Evolutionary conservation across 2,888 invertebrate species (phyloP).

Genomic region (Panorpa germanica): DNA sequence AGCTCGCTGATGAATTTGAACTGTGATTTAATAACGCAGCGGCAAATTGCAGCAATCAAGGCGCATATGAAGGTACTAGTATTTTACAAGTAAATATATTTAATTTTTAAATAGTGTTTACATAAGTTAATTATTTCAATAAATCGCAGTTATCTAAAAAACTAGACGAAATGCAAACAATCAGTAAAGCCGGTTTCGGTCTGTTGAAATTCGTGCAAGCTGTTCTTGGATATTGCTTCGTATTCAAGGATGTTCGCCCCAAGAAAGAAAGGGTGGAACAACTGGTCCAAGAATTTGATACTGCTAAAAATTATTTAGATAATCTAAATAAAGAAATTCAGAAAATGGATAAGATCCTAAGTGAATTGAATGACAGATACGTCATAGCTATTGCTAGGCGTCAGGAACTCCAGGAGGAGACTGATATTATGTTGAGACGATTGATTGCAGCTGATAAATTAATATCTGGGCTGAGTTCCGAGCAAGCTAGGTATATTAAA

Average conservation of each 20-base stretch:
- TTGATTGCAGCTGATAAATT: constrained; percentile 73
- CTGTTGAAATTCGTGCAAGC: constrained; percentile 71
- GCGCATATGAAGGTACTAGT: constrained; percentile 43
- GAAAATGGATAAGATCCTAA: constrained; percentile 48
- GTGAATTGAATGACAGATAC: constrained; percentile 52
- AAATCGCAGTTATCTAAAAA: constrained; percentile 32
- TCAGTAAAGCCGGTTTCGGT: constrained; percentile 75
- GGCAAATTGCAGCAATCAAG: constrained; percentile 49
- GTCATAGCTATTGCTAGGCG: constrained; percentile 44
- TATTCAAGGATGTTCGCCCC: constrained; percentile 69
- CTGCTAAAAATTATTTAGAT: constrained; percentile 37
- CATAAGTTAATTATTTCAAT: constrained; percentile 10
- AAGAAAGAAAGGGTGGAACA: constrained; percentile 68
- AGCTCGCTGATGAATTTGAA: constrained; percentile 70
- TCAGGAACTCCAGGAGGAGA: constrained; percentile 58
- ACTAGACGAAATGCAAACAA: constrained; percentile 63
- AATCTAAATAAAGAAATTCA: constrained; percentile 57
- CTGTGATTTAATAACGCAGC: constrained; percentile 51
- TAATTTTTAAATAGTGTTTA: background rate
- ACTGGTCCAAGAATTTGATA: constrained; percentile 51
- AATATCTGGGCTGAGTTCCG: constrained; percentile 70
- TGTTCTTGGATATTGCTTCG: constrained; percentile 76
- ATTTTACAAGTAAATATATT: background rate
- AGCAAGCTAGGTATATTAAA: constrained; percentile 40
- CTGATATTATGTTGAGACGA: constrained; percentile 60